Percentiles rank a stretch among this genome's conserved stretches.
These are phyloP conservation scores for Lagorchestes hirsutus DNA, from an alignment of 2,797 vertebrate species.

Conservation along the genomic window DNA sequence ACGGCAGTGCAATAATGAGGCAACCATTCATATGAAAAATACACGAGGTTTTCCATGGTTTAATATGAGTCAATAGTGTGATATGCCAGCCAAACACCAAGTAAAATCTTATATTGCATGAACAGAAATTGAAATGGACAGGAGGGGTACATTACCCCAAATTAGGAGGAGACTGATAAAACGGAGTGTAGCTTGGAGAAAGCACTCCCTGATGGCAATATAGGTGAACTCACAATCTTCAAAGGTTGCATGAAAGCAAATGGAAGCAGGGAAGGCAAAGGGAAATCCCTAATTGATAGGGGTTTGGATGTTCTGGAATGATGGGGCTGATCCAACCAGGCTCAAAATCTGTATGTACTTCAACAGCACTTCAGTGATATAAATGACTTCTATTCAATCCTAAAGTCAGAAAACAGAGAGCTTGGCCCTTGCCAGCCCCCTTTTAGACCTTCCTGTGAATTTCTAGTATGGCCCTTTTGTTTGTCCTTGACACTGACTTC, in stretches of 20 bases:
- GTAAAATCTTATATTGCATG: not conserved
- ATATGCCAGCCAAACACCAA: not conserved
- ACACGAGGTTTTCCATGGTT: not conserved
- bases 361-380: not conserved
- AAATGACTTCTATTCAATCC: not conserved
- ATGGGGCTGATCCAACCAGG: not conserved
- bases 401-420: not conserved
- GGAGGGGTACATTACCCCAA: not conserved
- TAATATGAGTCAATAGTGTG: not conserved
- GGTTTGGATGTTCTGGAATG: not conserved
- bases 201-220: not conserved
- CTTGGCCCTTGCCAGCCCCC: not conserved
- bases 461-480: not conserved
- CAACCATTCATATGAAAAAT: not conserved
- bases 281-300: not conserved
- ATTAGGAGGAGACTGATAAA: not conserved
- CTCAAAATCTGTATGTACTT: not conserved
- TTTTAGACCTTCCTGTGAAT: not conserved
- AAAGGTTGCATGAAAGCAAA: not conserved
- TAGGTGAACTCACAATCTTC: not conserved
- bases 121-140: not conserved
- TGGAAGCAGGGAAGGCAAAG: not conserved
- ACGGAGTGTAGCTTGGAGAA: not conserved
- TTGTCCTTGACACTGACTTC: not conserved
- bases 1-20: not conserved